Conservation (phyloP, 37 sponge, comb jelly and placozoan species). For the Geodia barretti region DNA sequence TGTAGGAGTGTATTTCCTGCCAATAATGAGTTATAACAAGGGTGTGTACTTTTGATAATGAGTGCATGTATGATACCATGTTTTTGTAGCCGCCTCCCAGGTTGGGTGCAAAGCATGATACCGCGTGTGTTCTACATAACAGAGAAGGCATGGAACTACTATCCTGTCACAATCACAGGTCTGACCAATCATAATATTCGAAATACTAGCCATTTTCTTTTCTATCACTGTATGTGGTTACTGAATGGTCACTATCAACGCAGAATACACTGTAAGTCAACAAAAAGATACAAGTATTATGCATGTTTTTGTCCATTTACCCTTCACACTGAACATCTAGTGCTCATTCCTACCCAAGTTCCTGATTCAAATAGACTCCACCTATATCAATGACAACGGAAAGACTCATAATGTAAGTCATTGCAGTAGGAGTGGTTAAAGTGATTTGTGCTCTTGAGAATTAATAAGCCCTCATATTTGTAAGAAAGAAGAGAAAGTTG, state of each 20-base stretch:
- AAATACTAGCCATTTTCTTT: not conserved
- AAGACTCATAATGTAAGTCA: slow-evolving; percentile 62
- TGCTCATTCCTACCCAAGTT: slow-evolving; percentile 76
- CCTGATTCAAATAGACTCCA: slow-evolving; percentile 61
- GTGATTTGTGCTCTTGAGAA: too few relatives aligned
- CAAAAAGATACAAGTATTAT: slow-evolving; percentile 4
- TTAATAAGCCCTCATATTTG: too few relatives aligned
- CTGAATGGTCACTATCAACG: not conserved
- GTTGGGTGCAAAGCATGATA: slow-evolving; percentile 63
- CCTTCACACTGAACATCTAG: slow-evolving; percentile 13
- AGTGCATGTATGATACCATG: too few relatives aligned
- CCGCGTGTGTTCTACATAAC: slow-evolving; percentile 72
- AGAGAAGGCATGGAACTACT: slow-evolving; percentile 88
- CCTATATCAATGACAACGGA: slow-evolving; percentile 73
- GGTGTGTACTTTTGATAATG: too few relatives aligned
- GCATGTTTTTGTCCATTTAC: not conserved
- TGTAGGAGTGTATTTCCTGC: too few relatives aligned
- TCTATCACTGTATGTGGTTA: not conserved
- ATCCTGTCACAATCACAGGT: slow-evolving; percentile 74
- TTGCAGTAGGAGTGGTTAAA: too few relatives aligned
- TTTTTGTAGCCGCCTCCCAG: slow-evolving; percentile 56
- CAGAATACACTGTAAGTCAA: slow-evolving; percentile 54
- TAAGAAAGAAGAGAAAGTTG: too few relatives aligned
- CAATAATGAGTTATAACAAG: too few relatives aligned
- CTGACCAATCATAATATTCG: too few relatives aligned